These are phyloP conservation scores for Coendou prehensilis DNA, from an alignment of 2,797 vertebrate genomes.

Conservation along the genomic window DNA sequence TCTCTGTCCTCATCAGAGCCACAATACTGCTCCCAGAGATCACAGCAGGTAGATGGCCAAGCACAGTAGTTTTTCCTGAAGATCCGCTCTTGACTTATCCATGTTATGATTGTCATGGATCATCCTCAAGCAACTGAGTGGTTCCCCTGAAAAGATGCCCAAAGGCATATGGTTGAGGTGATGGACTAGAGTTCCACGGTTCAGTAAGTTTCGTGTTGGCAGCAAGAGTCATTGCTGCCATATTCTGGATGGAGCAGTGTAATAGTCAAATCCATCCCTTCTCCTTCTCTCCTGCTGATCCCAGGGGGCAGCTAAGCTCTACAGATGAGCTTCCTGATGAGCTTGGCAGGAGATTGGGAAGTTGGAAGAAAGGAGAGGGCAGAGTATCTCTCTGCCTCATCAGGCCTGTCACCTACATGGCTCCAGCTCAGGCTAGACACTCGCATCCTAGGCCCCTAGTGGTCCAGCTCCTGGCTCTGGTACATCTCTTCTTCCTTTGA, in stretches of 20 bases:
- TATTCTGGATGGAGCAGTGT: neutral
- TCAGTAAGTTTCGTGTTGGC: neutral
- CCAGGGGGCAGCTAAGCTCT: neutral
- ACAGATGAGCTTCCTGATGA: neutral
- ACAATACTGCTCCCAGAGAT: neutral
- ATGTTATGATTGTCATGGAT: neutral
- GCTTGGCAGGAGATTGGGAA: neutral
- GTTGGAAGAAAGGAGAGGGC: neutral
- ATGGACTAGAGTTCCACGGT: neutral
- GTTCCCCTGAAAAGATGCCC: neutral
- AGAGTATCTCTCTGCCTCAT: neutral
- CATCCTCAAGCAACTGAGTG: neutral
- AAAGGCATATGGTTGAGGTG: too few species aligned
- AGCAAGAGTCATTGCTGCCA: neutral
- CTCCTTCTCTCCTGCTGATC: too few species aligned
- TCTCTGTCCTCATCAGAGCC: neutral
- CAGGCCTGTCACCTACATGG: fast-evolving
- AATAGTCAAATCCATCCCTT: neutral
- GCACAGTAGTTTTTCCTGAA: neutral
- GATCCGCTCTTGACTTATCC: neutral
- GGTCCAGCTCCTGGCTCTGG: neutral
- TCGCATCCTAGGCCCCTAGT: neutral
- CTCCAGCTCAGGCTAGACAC: neutral
- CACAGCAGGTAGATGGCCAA: neutral
- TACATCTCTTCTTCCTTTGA: neutral